These are phyloP conservation scores for Tuta absoluta DNA, from an alignment of 2,888 invertebrate species.

Conservation along the genomic window DNA sequence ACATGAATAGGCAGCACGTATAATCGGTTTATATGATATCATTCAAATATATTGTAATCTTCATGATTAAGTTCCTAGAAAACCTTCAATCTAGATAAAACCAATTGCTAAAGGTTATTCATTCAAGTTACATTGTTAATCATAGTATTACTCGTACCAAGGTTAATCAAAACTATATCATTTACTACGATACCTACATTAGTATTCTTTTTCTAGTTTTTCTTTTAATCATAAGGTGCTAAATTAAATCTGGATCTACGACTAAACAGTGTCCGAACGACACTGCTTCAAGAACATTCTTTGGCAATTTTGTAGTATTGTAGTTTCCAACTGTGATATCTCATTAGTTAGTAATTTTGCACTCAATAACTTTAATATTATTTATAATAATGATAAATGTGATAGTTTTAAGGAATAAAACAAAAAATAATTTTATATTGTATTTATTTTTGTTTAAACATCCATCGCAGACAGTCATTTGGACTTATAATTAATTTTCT, in stretches of 20 bases:
- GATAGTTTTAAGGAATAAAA: slow-evolving; percentile 32
- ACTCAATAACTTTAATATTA: slow-evolving; percentile 21
- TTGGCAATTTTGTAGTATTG: slow-evolving; percentile 7
- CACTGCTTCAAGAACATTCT: background rate
- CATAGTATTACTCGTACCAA: background rate
- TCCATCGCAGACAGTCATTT: slow-evolving; percentile 53
- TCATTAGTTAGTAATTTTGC: slow-evolving; percentile 41
- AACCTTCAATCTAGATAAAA: background rate
- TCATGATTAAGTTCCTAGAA: slow-evolving; percentile 6
- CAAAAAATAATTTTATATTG: slow-evolving; percentile 35
- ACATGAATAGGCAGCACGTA: slow-evolving; percentile 2
- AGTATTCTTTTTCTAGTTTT: background rate
- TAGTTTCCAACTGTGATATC: slow-evolving; percentile 34
- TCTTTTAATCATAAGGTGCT: slow-evolving; percentile 8
- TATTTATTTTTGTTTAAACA: slow-evolving; percentile 48
- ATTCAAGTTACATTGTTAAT: background rate
- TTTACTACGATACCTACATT: background rate
- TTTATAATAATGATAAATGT: slow-evolving; percentile 26
- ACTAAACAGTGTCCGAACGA: too few relatives aligned
- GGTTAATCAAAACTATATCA: slow-evolving; percentile 12
- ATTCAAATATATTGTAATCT: background rate
- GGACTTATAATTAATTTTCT: slow-evolving; percentile 46
- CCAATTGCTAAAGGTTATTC: background rate
- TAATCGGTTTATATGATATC: background rate
- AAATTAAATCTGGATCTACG: slow-evolving; percentile 11